Conservation (phyloP, 2,888 invertebrate genomes). For the Ypsolopha scabrella region DNA sequence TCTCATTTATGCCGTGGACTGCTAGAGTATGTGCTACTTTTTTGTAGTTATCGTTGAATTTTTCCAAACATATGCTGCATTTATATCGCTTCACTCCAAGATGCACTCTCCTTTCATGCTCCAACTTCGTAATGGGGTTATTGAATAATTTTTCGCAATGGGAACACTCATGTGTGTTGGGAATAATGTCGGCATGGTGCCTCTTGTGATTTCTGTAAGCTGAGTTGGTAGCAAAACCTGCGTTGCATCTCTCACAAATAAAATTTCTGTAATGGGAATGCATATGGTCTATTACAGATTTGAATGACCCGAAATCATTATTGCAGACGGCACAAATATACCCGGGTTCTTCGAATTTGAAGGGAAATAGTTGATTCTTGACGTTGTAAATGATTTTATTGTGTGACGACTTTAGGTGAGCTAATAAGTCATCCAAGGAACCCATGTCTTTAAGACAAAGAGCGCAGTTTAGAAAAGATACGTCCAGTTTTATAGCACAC, state of each 20-base stretch:
- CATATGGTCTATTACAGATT: conserved; percentile 31
- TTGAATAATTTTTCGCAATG: background rate
- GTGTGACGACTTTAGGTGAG: conserved; percentile 26
- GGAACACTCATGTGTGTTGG: background rate
- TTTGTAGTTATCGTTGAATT: conserved; percentile 42
- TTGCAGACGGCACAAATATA: conserved; percentile 27
- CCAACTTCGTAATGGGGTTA: background rate
- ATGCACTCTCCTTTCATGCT: background rate
- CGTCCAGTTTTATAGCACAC: conserved; percentile 30
- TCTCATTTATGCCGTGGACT: conserved; percentile 14
- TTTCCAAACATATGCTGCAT: conserved; percentile 52
- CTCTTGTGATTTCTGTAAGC: background rate
- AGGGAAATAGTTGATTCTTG: conserved; percentile 26
- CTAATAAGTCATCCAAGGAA: conserved; percentile 20
- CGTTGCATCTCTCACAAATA: conserved; percentile 26
- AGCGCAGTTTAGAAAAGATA: conserved; percentile 33
- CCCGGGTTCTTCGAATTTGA: conserved; percentile 25
- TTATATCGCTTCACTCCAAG: background rate
- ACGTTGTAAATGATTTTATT: conserved; percentile 22
- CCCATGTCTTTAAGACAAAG: conserved; percentile 22
- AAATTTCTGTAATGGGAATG: conserved; percentile 32
- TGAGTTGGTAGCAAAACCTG: conserved; percentile 13
- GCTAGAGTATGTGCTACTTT: conserved; percentile 29
- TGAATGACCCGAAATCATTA: conserved; percentile 26
- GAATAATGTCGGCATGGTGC: background rate